Evolutionary conservation across 2,113 vertebrate genomes (phyloP).

Genomic region (Indri indri): DNA sequence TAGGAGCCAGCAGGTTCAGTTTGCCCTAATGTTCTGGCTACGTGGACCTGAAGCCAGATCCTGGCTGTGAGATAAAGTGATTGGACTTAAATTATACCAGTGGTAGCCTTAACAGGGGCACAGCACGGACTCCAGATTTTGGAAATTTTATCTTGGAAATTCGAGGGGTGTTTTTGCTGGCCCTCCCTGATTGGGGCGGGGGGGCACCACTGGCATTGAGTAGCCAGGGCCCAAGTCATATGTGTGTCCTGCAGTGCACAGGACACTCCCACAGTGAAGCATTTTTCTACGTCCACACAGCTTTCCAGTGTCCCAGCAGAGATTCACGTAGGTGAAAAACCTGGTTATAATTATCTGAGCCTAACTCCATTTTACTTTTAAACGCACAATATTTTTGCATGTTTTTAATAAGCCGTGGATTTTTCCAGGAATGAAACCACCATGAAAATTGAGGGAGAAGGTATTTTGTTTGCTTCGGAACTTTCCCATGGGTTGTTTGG

Average conservation of each 20-base stretch:
- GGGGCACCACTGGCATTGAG: background rate
- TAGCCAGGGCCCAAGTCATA: background rate
- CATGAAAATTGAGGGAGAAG: conserved; percentile 21
- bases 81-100: background rate
- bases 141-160: conserved; percentile 11
- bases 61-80: background rate
- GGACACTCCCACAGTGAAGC: background rate
- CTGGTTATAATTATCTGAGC: conserved; percentile 44
- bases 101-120: background rate
- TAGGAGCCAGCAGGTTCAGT: background rate
- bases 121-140: background rate
- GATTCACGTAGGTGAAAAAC: background rate
- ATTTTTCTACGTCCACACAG: background rate
- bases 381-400: background rate
- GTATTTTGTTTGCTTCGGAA: conserved; percentile 41
- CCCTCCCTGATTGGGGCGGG: background rate
- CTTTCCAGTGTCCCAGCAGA: background rate
- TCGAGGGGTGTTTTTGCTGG: background rate
- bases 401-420: conserved; percentile 16
- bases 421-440: conserved; percentile 44
- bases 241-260: background rate
- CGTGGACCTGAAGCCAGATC: background rate
- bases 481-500: background rate
- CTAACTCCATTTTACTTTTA: conserved; percentile 19
- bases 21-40: background rate